Percentiles rank a stretch among this genome's conserved stretches.
phyloP scores from a whole-genome alignment of 2,797 vertebrate species.

The Glossophaga mutica region DNA sequence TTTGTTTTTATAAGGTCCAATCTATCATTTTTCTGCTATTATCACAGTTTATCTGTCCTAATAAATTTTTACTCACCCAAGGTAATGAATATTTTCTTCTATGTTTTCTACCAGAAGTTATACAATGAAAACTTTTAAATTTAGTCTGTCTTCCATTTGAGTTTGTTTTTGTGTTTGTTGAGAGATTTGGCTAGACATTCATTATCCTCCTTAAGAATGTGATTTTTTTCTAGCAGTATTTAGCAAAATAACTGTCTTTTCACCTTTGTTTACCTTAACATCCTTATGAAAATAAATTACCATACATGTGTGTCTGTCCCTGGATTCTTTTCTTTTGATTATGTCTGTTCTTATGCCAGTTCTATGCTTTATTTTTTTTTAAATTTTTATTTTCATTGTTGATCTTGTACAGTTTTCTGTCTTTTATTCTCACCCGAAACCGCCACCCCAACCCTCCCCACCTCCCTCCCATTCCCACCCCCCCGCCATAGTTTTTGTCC shows the following conservation, averaged over 20 bases:
- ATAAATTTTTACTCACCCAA: not conserved
- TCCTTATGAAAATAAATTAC: not conserved
- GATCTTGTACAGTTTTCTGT: too few relatives aligned
- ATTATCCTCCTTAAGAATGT: not conserved
- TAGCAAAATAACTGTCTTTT: not conserved
- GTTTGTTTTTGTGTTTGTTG: not conserved
- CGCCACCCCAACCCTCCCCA: too few relatives aligned
- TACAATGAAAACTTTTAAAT: not conserved
- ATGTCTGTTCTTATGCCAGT: not conserved
- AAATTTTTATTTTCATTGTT: too few relatives aligned
- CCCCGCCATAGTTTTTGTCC: too few relatives aligned
- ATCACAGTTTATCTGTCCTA: not conserved
- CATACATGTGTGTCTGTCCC: not conserved
- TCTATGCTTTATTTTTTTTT: not conserved
- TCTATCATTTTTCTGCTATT: not conserved
- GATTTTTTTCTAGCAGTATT: not conserved
- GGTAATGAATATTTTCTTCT: not conserved
- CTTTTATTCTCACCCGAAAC: too few relatives aligned
- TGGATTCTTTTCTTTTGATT: not conserved
- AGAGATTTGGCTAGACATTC: not conserved
- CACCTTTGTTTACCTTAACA: not conserved
- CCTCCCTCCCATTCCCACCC: too few relatives aligned
- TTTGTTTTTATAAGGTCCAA: not conserved
- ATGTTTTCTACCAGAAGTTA: not conserved
- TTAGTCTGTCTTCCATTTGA: not conserved